Evolutionary conservation across 1,140 invertebrate species (phyloP).

Genomic region (Agraylea sexmaculata): DNA sequence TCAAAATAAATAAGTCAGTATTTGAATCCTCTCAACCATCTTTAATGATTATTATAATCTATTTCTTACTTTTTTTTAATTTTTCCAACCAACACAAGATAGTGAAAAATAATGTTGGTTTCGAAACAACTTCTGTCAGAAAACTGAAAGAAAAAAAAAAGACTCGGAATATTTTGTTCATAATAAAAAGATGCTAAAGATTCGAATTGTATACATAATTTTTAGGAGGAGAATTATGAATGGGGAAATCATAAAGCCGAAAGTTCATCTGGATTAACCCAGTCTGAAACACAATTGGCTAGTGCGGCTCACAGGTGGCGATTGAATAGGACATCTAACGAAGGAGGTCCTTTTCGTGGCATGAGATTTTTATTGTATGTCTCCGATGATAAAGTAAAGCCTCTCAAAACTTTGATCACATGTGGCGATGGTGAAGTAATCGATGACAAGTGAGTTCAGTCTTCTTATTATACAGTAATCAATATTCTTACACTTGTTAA

Average conservation of each 20-base stretch:
- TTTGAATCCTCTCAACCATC: no score
- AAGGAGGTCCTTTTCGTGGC: slow-evolving; percentile 49
- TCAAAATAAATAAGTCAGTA: no score
- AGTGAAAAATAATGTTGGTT: background rate
- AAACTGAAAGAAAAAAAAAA: background rate
- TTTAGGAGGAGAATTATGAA: slow-evolving; percentile 64
- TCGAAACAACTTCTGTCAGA: background rate
- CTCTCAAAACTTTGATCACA: slow-evolving; percentile 54
- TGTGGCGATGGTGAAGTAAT: slow-evolving; percentile 60
- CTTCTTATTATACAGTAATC: background rate
- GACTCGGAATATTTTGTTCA: slow-evolving; percentile 6
- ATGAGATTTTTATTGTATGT: slow-evolving; percentile 60
- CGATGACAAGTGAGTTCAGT: slow-evolving; percentile 26
- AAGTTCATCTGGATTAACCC: slow-evolving; percentile 31
- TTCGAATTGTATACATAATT: slow-evolving; percentile 9
- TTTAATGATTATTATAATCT: slow-evolving; percentile 1
- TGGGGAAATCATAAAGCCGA: slow-evolving; percentile 57
- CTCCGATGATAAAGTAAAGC: slow-evolving; percentile 45
- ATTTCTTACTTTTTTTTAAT: slow-evolving; percentile 13
- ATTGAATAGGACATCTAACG: slow-evolving; percentile 21
- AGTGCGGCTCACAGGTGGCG: slow-evolving; percentile 43
- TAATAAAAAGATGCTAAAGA: slow-evolving; percentile 9
- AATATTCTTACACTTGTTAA: background rate
- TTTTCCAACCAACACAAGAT: background rate
- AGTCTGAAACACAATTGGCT: slow-evolving; percentile 38